Conservation (phyloP, 2,888 invertebrate species). For the Syrphus vitripennis region DNA sequence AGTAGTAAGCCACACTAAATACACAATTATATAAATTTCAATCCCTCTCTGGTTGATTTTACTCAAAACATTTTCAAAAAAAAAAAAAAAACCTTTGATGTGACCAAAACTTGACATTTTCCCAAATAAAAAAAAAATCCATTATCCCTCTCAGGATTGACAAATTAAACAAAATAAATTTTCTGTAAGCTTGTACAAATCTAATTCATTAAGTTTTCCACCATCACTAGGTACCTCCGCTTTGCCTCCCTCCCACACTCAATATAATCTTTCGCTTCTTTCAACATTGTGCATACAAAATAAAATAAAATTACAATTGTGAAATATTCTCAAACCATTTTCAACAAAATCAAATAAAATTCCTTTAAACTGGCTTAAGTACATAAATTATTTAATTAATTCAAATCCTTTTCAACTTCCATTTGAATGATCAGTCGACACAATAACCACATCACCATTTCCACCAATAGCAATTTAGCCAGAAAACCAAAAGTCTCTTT, state of each 20-base stretch:
- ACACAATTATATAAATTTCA: not conserved
- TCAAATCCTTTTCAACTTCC: constrained; percentile 47
- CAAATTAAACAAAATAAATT: constrained; percentile 24
- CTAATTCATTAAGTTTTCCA: constrained; percentile 5
- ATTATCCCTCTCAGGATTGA: not conserved
- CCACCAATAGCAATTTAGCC: not conserved
- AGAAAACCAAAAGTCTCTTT: constrained; percentile 5
- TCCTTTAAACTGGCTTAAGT: not conserved
- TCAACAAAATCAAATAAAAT: not conserved
- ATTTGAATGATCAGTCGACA: constrained; percentile 38
- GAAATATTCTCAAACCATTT: not conserved
- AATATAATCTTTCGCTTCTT: not conserved
- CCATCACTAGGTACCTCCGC: too few species aligned
- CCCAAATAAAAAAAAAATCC: not conserved
- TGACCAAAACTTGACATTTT: constrained; percentile 1
- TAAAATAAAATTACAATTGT: not conserved
- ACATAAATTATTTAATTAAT: constrained; percentile 51
- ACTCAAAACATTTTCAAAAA: not conserved
- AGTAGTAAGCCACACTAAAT: not conserved
- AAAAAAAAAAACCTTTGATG: not conserved
- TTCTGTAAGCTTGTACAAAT: not conserved
- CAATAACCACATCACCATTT: not conserved
- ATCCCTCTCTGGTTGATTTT: not conserved
- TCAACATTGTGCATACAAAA: not conserved
- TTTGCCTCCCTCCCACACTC: not conserved